Conservation (phyloP, 2,113 vertebrate genomes). For the Urocolius indicus region DNA sequence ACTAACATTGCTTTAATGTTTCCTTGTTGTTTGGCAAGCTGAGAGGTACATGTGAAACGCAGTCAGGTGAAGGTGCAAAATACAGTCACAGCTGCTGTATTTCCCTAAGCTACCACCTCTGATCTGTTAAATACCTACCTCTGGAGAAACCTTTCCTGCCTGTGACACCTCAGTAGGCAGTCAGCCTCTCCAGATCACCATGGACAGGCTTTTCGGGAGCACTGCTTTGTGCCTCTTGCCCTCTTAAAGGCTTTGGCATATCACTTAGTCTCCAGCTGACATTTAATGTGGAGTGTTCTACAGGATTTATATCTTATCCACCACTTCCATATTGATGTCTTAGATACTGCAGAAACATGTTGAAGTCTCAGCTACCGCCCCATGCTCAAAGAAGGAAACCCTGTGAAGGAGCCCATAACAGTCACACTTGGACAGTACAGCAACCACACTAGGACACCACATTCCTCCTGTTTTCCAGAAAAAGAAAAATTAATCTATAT, state of each 20-base stretch:
- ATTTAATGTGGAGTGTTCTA: not conserved
- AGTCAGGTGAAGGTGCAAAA: not conserved
- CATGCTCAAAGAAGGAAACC: not conserved
- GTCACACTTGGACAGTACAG: not conserved
- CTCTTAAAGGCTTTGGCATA: not conserved
- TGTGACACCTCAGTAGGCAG: rapidly evolving
- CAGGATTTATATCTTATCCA: not conserved
- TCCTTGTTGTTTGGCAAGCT: not conserved
- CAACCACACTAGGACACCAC: not conserved
- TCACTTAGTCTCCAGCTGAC: not conserved
- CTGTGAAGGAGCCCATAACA: not conserved
- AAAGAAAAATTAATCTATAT: not conserved
- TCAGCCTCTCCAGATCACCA: not conserved
- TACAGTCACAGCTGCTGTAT: not conserved
- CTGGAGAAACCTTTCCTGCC: not conserved
- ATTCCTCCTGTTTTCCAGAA: not conserved
- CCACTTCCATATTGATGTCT: rapidly evolving
- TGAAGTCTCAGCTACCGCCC: not conserved
- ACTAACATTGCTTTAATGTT: not conserved
- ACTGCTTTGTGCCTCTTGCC: not conserved
- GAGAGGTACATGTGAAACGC: not conserved
- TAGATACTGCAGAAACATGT: not conserved
- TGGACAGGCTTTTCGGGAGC: not conserved
- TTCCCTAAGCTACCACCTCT: not conserved
- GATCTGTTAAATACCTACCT: not conserved